Percentiles rank a stretch among this genome's conserved stretches.
Conservation (phyloP, 1,140 invertebrate genomes). For the Anastrepha ludens region DNA sequence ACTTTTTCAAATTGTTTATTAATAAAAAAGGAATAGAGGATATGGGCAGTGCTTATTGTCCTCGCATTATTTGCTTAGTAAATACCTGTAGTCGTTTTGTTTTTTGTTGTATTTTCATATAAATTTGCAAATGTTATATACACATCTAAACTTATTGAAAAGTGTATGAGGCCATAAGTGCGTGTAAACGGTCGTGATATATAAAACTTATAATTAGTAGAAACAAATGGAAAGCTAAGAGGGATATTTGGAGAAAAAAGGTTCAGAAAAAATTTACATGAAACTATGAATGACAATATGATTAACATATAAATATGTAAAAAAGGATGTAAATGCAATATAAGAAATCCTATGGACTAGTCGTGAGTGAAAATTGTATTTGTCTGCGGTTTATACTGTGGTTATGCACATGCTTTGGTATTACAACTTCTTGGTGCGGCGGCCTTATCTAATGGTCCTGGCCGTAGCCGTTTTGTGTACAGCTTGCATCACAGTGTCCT, state of each 20-base stretch:
- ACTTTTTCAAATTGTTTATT: too few relatives aligned
- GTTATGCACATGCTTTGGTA: constrained; percentile 75
- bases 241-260: not conserved
- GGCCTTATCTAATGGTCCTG: constrained; percentile 84
- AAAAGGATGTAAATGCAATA: not conserved
- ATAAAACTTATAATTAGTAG: not conserved
- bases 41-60: not conserved
- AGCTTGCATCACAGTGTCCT: constrained; percentile 82
- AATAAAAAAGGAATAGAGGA: too few relatives aligned
- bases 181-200: not conserved
- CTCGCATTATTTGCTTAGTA: constrained; percentile 27
- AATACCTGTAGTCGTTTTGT: constrained; percentile 27
- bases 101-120: not conserved
- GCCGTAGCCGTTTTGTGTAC: constrained; percentile 81
- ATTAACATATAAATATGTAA: not conserved
- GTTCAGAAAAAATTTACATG: not conserved
- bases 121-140: constrained; percentile 33
- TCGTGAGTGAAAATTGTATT: not conserved
- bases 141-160: not conserved
- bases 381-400: not conserved
- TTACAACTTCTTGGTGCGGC: constrained; percentile 82
- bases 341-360: not conserved
- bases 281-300: not conserved
- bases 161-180: not conserved
- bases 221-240: not conserved